Evolutionary conservation across 2,797 vertebrate genomes (phyloP).

Genomic region (Anguilla megastoma): DNA sequence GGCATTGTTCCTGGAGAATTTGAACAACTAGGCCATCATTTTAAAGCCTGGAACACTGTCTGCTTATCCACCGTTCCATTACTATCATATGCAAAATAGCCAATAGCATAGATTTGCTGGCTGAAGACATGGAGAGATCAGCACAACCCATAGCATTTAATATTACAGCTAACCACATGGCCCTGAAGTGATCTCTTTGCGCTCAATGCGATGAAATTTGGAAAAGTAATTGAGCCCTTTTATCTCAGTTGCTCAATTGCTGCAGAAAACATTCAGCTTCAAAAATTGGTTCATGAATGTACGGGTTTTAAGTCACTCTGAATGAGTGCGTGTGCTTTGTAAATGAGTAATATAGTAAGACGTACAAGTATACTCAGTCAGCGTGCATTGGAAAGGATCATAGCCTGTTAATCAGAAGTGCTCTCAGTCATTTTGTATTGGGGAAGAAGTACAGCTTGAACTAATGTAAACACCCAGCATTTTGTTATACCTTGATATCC

Average conservation of each 20-base stretch:
- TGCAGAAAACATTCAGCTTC: background rate
- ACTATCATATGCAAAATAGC: background rate
- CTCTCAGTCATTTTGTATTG: constrained; percentile 9
- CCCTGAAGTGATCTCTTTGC: background rate
- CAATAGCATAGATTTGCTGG: background rate
- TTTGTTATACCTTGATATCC: background rate
- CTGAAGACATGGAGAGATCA: background rate
- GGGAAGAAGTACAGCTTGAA: background rate
- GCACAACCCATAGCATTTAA: background rate
- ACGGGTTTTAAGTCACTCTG: background rate
- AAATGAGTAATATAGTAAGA: background rate
- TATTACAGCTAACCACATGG: background rate
- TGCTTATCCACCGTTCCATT: background rate
- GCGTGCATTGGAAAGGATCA: background rate
- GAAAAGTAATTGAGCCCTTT: background rate
- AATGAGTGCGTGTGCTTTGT: background rate
- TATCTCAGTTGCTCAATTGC: constrained; percentile 21
- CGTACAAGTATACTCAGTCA: background rate
- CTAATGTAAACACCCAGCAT: background rate
- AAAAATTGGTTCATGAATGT: background rate
- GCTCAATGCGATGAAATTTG: background rate
- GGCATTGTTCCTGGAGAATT: background rate
- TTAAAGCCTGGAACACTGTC: background rate
- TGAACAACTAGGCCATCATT: background rate
- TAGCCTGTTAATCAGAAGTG: background rate